Evolutionary conservation across 2,797 vertebrate genomes (phyloP), one percentile per base, ranked within the genome.

Genomic region (Hemitrygon akajei): DNA sequence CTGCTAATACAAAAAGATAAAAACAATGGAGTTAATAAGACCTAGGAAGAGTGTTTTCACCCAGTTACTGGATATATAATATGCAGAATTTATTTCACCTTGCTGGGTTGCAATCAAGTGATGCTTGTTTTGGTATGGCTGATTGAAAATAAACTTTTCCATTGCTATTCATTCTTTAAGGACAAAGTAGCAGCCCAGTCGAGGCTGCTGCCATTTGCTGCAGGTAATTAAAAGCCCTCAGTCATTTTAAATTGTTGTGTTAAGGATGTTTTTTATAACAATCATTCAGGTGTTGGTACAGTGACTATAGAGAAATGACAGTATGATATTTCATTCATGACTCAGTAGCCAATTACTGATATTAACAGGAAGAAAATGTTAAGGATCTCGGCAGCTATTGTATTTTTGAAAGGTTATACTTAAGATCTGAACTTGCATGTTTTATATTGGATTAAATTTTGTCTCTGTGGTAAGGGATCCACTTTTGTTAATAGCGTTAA

Each of bases 361-460:
- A 30, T 84, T 84, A 84, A 84, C 47, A 84, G 25, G 7, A 58
- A 84, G 47, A 58, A 84, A 84, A 58, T 58, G 81, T 60, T 30
- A 30, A 84, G 27, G 56, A 84, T 84, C 81, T 58, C 2, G 34
- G 47, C 12, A 40, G 37, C 79, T 18, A 40, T 80, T 80, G 0
- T 84, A 84, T 27, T 27, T 58, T 84, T 60, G 30, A 82, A 84
- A 58, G 2, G 27, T 84, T 84, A 58, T 60, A 12, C 79, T 40
- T 40, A 40, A 40, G 37, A 40, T 79, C 77, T 79, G 34, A 80
- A 40, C 37, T 40, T 80, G 37, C 79, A 40, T 80, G 37, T 40
- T 80, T 80, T 80, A 80, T 80, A 80, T 80, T 40, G 79, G 79
- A 40, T 80, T 40, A 80, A 80, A 40, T 80, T 80, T 80, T 80